Evolutionary conservation across 2,888 invertebrate species (phyloP).

Genomic region (Metallyticus violacea): DNA sequence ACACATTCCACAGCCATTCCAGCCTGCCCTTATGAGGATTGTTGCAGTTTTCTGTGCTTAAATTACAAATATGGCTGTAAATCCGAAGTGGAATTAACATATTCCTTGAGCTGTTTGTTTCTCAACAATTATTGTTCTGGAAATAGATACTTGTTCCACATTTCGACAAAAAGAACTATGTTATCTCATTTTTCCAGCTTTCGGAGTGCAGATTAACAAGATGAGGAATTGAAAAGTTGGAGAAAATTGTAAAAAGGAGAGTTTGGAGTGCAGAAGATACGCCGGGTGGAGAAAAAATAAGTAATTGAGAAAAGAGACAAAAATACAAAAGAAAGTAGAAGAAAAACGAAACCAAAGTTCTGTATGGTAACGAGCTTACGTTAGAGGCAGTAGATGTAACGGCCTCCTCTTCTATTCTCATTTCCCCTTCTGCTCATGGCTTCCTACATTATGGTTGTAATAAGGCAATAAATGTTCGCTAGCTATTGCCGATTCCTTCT

Average conservation of each 20-base stretch:
- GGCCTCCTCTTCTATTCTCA: neutral
- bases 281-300: too few relatives aligned
- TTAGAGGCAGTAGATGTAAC: neutral
- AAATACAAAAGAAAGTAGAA: neutral
- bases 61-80: too few relatives aligned
- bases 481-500: neutral
- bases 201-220: neutral
- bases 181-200: neutral
- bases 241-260: neutral
- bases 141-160: too few relatives aligned
- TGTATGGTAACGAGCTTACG: neutral
- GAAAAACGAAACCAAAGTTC: neutral
- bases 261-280: neutral
- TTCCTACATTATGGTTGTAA: neutral
- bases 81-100: too few relatives aligned
- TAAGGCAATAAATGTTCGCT: neutral
- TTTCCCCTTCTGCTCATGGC: neutral
- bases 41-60: too few relatives aligned
- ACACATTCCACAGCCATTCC: too few relatives aligned
- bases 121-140: too few relatives aligned
- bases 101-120: too few relatives aligned
- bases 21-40: too few relatives aligned
- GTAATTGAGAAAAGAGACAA: neutral
- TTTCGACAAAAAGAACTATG: neutral
- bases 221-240: neutral